These are phyloP conservation scores for Microplitis manilae DNA, from an alignment of 2,888 invertebrate species.

Conservation along the genomic window DNA sequence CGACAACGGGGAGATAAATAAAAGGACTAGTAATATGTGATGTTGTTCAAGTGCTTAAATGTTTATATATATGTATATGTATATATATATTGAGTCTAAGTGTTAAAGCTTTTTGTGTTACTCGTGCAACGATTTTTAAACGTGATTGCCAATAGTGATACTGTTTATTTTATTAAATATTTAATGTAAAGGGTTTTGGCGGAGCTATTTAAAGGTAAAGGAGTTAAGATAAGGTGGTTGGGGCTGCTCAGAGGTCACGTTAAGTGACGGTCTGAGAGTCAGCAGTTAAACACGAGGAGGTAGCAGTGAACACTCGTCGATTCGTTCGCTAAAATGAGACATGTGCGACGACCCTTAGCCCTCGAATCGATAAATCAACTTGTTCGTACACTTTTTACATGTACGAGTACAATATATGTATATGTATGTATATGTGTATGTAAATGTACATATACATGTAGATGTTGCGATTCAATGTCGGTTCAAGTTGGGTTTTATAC, in stretches of 20 bases:
- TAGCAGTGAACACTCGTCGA: background rate
- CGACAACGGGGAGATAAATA: background rate
- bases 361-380: constrained; percentile 34
- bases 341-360: constrained; percentile 14
- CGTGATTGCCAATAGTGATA: background rate
- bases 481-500: background rate
- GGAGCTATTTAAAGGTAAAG: too few species aligned
- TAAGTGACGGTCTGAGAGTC: background rate
- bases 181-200: too few species aligned
- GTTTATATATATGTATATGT: background rate
- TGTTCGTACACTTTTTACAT: constrained; percentile 10
- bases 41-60: background rate
- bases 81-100: background rate
- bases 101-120: background rate
- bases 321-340: constrained; percentile 8
- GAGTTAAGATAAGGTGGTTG: too few species aligned
- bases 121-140: background rate
- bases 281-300: constrained; percentile 5
- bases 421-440: too few species aligned
- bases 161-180: too few species aligned
- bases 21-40: background rate
- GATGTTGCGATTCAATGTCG: too few species aligned
- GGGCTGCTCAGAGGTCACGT: too few species aligned
- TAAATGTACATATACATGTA: too few species aligned
- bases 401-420: too few species aligned